Evolutionary conservation across 2,797 vertebrate genomes (phyloP).

Genomic region (Karalla daura): DNA sequence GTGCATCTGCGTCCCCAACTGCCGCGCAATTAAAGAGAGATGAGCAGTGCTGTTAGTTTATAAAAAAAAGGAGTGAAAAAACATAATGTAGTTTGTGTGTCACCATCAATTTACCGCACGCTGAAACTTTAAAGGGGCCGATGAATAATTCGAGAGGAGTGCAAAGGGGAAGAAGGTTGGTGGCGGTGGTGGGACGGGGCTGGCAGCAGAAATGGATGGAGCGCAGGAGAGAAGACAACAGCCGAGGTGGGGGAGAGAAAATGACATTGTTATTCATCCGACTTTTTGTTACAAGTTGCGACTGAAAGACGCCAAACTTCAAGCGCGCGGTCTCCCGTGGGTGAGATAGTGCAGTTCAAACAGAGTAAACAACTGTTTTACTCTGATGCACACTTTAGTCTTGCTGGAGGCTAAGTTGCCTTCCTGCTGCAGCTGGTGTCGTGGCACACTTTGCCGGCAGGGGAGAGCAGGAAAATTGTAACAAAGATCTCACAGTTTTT

Average conservation of each 20-base stretch:
- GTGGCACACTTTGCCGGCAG: slow-evolving; percentile 79
- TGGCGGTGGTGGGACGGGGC: slow-evolving; percentile 28
- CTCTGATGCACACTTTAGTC: slow-evolving; percentile 93
- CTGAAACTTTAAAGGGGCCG: slow-evolving; percentile 86
- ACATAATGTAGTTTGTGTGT: slow-evolving; percentile 88
- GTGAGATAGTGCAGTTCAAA: slow-evolving; percentile 91
- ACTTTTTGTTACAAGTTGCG: slow-evolving; percentile 86
- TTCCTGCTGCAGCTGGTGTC: slow-evolving; percentile 79
- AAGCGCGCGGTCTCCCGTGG: slow-evolving; percentile 85
- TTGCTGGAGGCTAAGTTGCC: slow-evolving; percentile 91
- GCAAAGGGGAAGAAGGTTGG: slow-evolving; percentile 76
- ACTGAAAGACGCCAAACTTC: slow-evolving; percentile 89
- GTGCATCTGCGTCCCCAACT: slow-evolving; percentile 77
- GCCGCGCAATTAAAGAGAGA: slow-evolving; percentile 85
- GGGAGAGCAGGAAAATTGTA: slow-evolving; percentile 68
- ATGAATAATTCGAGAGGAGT: slow-evolving; percentile 91
- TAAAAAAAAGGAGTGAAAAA: slow-evolving; percentile 71
- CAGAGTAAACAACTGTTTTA: slow-evolving; percentile 93
- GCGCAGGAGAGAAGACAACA: slow-evolving; percentile 51
- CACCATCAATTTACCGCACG: slow-evolving; percentile 88
- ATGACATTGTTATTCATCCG: slow-evolving; percentile 89
- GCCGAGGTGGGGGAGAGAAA: slow-evolving; percentile 65
- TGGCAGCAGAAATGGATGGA: slow-evolving; percentile 55
- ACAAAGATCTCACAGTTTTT: slow-evolving; percentile 67
- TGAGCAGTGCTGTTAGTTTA: slow-evolving; percentile 84